phyloP scores from a whole-genome alignment of 2,113 vertebrate genomes.

The Andinoacara biseriatus region DNA sequence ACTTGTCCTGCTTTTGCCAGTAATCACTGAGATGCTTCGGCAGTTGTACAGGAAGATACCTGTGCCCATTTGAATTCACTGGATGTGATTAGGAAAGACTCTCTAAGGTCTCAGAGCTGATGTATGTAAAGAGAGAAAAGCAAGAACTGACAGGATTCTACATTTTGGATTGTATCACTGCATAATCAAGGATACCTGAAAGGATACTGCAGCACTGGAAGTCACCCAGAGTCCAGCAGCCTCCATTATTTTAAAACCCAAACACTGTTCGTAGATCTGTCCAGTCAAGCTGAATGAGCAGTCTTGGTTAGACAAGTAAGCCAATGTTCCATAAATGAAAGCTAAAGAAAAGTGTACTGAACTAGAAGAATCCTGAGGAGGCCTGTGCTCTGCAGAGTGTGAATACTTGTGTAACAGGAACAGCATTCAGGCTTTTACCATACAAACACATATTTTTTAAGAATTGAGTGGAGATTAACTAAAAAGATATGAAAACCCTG shows the following conservation, averaged over 20 bases:
- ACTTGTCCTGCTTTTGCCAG: background rate
- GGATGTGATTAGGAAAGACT: background rate
- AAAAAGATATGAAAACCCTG: background rate
- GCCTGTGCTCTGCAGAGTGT: background rate
- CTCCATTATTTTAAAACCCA: background rate
- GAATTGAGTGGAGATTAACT: background rate
- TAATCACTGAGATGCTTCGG: background rate
- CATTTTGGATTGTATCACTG: background rate
- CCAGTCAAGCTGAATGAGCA: background rate
- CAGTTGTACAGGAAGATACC: background rate
- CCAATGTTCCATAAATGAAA: background rate
- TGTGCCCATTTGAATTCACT: background rate
- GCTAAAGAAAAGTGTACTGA: background rate
- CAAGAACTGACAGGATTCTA: background rate
- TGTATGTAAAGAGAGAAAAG: background rate
- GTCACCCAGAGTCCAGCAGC: background rate
- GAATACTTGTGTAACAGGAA: background rate
- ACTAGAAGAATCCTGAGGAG: background rate
- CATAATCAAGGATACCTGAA: background rate
- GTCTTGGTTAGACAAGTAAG: background rate
- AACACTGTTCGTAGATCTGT: background rate
- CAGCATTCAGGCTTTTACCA: background rate
- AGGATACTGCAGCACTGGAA: background rate
- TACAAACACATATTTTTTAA: background rate
- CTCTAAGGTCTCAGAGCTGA: background rate